Evolutionary conservation across 2,888 invertebrate genomes (phyloP), one percentile per base, ranked within the genome.

Genomic region (Apamea epomidion): DNA sequence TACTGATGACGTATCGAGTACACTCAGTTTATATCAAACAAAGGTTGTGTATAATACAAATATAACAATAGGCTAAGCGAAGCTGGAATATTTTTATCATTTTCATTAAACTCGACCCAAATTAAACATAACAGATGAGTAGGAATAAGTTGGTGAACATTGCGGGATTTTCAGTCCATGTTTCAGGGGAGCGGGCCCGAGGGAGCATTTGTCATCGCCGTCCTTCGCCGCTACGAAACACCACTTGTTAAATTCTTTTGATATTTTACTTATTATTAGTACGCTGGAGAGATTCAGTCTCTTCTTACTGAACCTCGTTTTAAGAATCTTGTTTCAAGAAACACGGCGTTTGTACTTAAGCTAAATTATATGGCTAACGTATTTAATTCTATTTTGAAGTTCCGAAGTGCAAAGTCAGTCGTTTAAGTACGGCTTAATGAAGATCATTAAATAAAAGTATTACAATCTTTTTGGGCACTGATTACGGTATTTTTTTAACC

Each of bases 131-230:
- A 92, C 91, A 90, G 90, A 88, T 86, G 78, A 89, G 77, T 72
- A 89, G 89, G 87, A 92, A 91, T 92, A 92, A 94, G 90, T 94
- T 88, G 90, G 88, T 85, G 91, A 88, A 89, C 84, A 89, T 90
- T 92, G 91, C 89, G 90, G 90, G 91, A 87, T 91, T 92, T 91
- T 87, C 87, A 83, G 91, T 87, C 76, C 87, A 91, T 92, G 92
- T 93, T 94, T 91, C 85, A 84, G 83, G 76, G 88, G 82, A 92
- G 84, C 89, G 89, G 84, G 88, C 94, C 91, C 91, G 54, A 51
- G 93, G 92, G 93, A 93, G 88, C 92, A 91, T 94, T 94, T 93
- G 93, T 94, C 94, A 94, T 92, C 88, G 77, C 90, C 70, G 78
- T 74, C 77, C 74, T 76, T 81, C 79, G 79, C 79, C 87, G 83